These are phyloP conservation scores for Parazoanthus swiftii DNA, from an alignment of 92 coral and sea anemone species.

Conservation along the genomic window DNA sequence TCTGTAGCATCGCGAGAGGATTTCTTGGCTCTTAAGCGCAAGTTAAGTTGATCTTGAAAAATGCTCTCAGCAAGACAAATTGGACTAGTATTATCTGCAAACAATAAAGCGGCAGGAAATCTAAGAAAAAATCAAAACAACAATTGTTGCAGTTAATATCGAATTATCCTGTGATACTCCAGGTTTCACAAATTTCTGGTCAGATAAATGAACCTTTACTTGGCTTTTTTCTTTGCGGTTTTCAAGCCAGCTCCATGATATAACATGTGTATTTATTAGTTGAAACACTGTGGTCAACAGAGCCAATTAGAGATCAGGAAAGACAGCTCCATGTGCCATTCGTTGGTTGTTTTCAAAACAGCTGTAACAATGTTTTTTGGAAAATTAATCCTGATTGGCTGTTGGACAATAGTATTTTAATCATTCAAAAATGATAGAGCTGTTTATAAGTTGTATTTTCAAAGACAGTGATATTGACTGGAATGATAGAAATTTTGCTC, in stretches of 20 bases:
- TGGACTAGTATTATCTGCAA: not conserved
- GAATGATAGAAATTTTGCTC: no score
- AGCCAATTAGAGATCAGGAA: not conserved
- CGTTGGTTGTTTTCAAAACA: no score
- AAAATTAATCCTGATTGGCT: no score
- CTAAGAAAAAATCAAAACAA: slow-evolving; percentile 5
- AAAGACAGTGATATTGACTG: no score
- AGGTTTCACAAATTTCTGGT: no score
- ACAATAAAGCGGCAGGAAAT: not conserved
- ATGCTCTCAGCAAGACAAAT: not conserved
- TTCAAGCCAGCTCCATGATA: not conserved
- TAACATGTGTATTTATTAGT: not conserved
- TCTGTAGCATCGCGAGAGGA: not conserved
- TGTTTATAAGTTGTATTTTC: no score
- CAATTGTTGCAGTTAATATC: not conserved
- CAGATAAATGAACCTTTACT: no score
- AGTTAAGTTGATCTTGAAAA: not conserved
- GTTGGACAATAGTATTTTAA: no score
- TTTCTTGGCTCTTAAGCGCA: not conserved
- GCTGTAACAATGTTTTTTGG: no score
- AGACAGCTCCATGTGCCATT: not conserved
- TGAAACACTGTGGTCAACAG: not conserved
- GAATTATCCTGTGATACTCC: no score
- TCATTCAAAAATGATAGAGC: no score
- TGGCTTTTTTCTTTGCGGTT: no score